Evolutionary conservation across 2,113 vertebrate species (phyloP).

Genomic region (Chloroceryle aenea): DNA sequence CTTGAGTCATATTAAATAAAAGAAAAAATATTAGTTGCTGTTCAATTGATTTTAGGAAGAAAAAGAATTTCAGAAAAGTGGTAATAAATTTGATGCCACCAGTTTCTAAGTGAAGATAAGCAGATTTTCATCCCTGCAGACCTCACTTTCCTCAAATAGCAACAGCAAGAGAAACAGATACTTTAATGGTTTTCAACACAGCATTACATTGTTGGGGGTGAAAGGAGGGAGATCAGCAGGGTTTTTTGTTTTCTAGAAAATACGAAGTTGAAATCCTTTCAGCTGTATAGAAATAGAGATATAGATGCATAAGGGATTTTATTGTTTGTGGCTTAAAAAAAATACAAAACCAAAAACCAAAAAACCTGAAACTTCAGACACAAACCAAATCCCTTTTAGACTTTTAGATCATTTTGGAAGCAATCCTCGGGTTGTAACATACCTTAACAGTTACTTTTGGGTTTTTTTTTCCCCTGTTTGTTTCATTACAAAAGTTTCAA

Average conservation of each 20-base stretch:
- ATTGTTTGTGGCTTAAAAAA: too few species aligned
- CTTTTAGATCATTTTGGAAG: not conserved
- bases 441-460: not conserved
- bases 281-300: not conserved
- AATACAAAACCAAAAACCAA: too few species aligned
- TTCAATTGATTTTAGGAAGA: not conserved
- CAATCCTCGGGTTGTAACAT: not conserved
- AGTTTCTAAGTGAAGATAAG: not conserved
- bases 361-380: not conserved
- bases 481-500: not conserved
- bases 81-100: not conserved
- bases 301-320: not conserved
- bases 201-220: not conserved
- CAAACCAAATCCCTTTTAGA: not conserved
- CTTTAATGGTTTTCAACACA: not conserved
- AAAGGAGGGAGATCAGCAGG: not conserved
- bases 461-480: fast-evolving
- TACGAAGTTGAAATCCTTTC: not conserved
- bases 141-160: not conserved
- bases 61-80: not conserved
- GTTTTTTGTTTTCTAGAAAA: not conserved
- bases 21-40: not conserved
- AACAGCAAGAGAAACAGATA: not conserved
- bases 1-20: not conserved
- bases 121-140: not conserved